Evolutionary conservation across 2,113 vertebrate genomes (phyloP).

Genomic region (Oplegnathus fasciatus): DNA sequence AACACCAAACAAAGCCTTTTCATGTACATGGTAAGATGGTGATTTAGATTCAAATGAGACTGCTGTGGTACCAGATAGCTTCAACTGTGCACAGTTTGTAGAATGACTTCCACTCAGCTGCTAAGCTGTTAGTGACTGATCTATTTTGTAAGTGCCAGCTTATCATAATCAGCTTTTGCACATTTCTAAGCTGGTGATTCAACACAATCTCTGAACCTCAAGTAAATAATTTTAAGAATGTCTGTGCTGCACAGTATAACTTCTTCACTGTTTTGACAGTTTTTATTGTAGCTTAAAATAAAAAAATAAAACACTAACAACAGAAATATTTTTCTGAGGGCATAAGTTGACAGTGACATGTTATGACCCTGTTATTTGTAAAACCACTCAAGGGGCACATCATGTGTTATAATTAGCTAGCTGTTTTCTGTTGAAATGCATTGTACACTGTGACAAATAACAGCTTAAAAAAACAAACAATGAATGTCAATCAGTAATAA

Average conservation of each 20-base stretch:
- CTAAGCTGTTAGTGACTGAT: conserved; percentile 62
- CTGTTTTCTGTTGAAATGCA: conserved; percentile 51
- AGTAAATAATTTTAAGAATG: conserved; percentile 52
- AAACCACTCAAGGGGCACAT: conserved; percentile 49
- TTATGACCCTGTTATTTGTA: conserved; percentile 54
- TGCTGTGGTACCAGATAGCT: conserved; percentile 13
- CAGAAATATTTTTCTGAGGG: conserved; percentile 9
- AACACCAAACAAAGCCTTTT: neutral
- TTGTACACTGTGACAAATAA: conserved; percentile 26
- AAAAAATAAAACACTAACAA: conserved; percentile 30
- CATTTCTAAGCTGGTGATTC: conserved; percentile 62
- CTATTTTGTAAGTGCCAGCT: conserved; percentile 67
- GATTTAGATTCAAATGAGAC: conserved; percentile 29
- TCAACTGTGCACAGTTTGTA: conserved; percentile 26
- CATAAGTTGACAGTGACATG: conserved; percentile 47
- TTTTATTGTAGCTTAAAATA: conserved; percentile 33
- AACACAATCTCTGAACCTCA: conserved; percentile 48
- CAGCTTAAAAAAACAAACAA: conserved; percentile 1
- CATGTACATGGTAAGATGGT: conserved; percentile 12
- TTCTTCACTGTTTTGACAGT: conserved; percentile 41
- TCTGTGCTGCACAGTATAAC: conserved; percentile 1
- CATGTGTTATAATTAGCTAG: conserved; percentile 66
- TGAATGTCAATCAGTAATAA: conserved; percentile 26
- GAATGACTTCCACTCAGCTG: conserved; percentile 46
- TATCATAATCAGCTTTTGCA: conserved; percentile 75